Base-by-base conservation (phyloP, 2,113 vertebrate species). In the Tretioscincus oriximinensis region DNA sequence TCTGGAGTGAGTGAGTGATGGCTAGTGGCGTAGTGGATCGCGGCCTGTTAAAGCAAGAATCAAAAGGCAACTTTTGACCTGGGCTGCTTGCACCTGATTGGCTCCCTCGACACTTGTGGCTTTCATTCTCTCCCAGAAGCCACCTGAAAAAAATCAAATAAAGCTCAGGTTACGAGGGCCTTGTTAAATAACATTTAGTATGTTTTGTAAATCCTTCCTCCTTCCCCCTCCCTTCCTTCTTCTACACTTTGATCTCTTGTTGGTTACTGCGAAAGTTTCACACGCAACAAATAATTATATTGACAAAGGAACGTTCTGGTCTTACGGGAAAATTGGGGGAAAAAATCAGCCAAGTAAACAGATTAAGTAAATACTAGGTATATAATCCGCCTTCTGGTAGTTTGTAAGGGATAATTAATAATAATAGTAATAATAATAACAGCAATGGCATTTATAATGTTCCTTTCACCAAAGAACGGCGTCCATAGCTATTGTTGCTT, bases 131-230 rank as follows among this genome's bases (percentile, higher is more conserved):
- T 73, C 65, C 82, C 1, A 11, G 2, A 3, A 29, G 20, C 9
- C 29, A 89, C 41, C 51, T 81, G 83, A 22, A 76, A 0, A n/a
- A 41, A 81, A 84, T 60, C 0, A 61, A 87, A 60, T 75, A 61
- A 76, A 76, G 18, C 47, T 74, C 16, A 4, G n/a, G 14, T 49
- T 12, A 29, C 21, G 11, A 16, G 47, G 28, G n/a, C n/a, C 65
- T 81, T 76, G 29, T 26, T 51, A 29, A 76, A 69, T 69, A 5
- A 68, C 69, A 69, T 28, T 66, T 14, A 18, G 12, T n/a, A 26
- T 28, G 31, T 29, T 49, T 63, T 12, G 21, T 29, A 21, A 51
- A 4, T 24, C 24, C 26, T 79, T 21, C 11, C 22, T 41, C 35
- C 35, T 41, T 41, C 12, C 22, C 29, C 20, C 10, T 11, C 26